phyloP scores from a whole-genome alignment of 2,113 vertebrate species.

The Myrmophylax atrothorax region DNA sequence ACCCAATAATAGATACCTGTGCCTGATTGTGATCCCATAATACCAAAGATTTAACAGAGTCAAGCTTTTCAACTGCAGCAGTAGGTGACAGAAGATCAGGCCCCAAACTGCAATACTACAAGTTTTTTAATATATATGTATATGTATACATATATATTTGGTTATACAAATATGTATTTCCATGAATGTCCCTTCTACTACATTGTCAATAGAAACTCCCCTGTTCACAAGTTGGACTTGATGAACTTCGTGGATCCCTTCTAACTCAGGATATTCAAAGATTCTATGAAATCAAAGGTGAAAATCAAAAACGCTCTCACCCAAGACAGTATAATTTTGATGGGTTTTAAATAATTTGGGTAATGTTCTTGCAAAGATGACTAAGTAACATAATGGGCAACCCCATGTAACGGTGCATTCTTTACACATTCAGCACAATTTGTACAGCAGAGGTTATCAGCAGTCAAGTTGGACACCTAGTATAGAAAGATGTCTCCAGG shows the following conservation, averaged over 20 bases:
- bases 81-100: not conserved
- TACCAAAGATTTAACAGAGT: not conserved
- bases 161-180: not conserved
- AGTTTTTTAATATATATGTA: not conserved
- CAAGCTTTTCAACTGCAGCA: not conserved
- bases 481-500: not conserved
- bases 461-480: not conserved
- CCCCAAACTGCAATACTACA: not conserved
- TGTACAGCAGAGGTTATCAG: not conserved
- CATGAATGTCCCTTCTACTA: not conserved
- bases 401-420: not conserved
- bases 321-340: not conserved
- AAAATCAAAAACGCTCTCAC: not conserved
- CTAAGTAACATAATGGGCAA: not conserved
- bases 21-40: not conserved
- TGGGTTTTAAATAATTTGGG: not conserved
- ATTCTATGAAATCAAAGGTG: not conserved
- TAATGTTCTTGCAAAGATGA: not conserved
- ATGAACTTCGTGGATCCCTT: not conserved
- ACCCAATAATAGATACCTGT: not conserved
- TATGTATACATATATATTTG: not conserved
- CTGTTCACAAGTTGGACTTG: not conserved
- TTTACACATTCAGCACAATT: not conserved
- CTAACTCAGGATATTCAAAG: not conserved
- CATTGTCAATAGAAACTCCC: not conserved